These are phyloP conservation scores for Fistularia commersonii DNA, from an alignment of 2,797 vertebrate species.

Conservation along the genomic window DNA sequence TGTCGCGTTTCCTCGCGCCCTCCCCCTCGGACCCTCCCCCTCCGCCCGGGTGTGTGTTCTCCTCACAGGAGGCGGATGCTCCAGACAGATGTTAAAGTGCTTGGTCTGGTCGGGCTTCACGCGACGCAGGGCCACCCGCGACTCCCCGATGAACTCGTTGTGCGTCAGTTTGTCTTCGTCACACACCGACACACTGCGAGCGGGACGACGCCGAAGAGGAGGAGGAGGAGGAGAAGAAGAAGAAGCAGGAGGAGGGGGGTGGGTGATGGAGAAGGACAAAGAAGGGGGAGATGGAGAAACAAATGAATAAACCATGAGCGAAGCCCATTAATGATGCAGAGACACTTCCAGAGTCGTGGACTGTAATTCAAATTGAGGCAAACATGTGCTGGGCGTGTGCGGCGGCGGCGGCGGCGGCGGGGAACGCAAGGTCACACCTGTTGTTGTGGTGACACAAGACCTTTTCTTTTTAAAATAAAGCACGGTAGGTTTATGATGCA, in stretches of 20 bases:
- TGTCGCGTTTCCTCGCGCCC: not conserved
- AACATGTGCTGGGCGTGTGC: too few relatives aligned
- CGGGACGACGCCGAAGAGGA: constrained; percentile 17
- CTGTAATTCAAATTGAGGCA: too few relatives aligned
- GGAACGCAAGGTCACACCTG: too few relatives aligned
- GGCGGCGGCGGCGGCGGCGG: too few relatives aligned
- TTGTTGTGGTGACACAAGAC: too few relatives aligned
- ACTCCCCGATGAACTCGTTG: constrained; percentile 93
- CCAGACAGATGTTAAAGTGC: constrained; percentile 89
- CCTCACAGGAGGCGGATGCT: constrained; percentile 84
- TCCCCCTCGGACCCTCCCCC: not conserved
- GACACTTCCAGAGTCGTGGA: not conserved
- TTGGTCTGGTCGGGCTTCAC: constrained; percentile 86
- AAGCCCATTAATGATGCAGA: constrained; percentile 16
- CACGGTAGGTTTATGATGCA: too few relatives aligned
- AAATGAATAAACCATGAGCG: constrained; percentile 29
- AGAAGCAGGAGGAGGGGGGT: not conserved
- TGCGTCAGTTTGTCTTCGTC: constrained; percentile 92
- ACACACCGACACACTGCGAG: constrained; percentile 84
- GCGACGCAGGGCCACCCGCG: constrained; percentile 83
- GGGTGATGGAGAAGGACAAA: not conserved
- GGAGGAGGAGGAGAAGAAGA: not conserved
- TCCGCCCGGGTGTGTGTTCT: not conserved
- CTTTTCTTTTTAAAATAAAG: too few relatives aligned
- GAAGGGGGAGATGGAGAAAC: not conserved